phyloP scores from a whole-genome alignment of 2,888 invertebrate genomes.

The Phengaris alcon region DNA sequence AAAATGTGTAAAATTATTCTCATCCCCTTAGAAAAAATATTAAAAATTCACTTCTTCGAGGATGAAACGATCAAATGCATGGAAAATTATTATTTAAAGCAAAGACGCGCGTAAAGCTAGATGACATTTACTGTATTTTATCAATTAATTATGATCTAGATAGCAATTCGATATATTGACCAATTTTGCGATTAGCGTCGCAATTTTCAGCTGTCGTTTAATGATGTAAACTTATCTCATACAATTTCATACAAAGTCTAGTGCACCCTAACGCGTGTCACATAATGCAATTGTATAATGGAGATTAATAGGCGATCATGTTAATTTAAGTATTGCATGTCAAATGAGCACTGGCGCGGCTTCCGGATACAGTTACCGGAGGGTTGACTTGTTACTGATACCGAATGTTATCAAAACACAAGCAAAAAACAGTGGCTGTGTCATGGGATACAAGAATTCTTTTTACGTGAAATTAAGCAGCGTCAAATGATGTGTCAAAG shows the following conservation, averaged over 20 bases:
- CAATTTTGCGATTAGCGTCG: no score
- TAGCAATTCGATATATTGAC: no score
- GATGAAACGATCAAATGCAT: no score
- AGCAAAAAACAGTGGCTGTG: not conserved
- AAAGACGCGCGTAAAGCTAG: no score
- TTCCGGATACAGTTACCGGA: conserved; percentile 45
- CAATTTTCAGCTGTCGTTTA: no score
- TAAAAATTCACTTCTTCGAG: not conserved
- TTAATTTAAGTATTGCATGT: conserved; percentile 27
- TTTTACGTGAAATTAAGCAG: not conserved
- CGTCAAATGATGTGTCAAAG: no score
- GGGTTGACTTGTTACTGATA: conserved; percentile 39
- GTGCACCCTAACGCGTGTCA: not conserved
- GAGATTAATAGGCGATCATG: conserved; percentile 17
- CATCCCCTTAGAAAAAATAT: not conserved
- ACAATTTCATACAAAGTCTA: no score
- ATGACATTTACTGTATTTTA: no score
- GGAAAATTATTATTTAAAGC: no score
- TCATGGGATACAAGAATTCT: not conserved
- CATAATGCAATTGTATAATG: conserved; percentile 17
- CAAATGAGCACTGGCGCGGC: conserved; percentile 35
- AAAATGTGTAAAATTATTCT: not conserved
- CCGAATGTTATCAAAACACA: conserved; percentile 29
- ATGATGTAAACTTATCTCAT: no score
- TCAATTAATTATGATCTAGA: no score